A percentile compares a stretch with the other conserved stretches of the same genome.
These are phyloP conservation scores for Sclerurus mexicanus DNA, from an alignment of 2,113 vertebrate species.

Conservation along the genomic window DNA sequence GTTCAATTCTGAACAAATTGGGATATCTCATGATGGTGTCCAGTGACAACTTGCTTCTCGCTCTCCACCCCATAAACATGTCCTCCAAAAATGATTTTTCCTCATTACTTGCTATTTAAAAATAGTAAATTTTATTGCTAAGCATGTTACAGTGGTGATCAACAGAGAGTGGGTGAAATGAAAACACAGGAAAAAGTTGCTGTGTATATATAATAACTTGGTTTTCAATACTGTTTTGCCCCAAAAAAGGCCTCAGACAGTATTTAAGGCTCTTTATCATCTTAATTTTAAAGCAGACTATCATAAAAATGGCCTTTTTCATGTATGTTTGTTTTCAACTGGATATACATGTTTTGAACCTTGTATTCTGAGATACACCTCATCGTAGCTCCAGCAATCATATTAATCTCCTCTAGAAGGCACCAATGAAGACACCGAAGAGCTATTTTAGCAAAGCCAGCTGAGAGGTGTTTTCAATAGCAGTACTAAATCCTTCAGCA, in stretches of 20 bases:
- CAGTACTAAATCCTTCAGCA: background rate
- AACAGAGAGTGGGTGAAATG: background rate
- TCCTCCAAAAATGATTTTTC: background rate
- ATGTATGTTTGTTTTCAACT: background rate
- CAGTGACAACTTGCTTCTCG: background rate
- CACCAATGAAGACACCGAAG: background rate
- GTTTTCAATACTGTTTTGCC: background rate
- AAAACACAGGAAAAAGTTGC: background rate
- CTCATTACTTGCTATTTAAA: background rate
- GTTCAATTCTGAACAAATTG: background rate
- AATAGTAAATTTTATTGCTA: background rate
- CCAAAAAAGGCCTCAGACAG: fast-evolving
- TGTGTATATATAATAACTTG: background rate
- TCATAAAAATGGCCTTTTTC: background rate
- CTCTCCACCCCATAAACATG: fast-evolving
- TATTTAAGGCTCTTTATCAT: background rate
- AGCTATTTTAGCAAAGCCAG: background rate
- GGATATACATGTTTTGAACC: fast-evolving
- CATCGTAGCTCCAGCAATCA: background rate
- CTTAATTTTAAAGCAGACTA: background rate
- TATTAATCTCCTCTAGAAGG: background rate
- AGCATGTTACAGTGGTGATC: background rate
- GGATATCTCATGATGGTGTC: background rate
- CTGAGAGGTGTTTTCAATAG: background rate
- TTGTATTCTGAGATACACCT: background rate